Base-by-base conservation (phyloP, 2,113 vertebrate species). In the Heteronetta atricapilla region DNA sequence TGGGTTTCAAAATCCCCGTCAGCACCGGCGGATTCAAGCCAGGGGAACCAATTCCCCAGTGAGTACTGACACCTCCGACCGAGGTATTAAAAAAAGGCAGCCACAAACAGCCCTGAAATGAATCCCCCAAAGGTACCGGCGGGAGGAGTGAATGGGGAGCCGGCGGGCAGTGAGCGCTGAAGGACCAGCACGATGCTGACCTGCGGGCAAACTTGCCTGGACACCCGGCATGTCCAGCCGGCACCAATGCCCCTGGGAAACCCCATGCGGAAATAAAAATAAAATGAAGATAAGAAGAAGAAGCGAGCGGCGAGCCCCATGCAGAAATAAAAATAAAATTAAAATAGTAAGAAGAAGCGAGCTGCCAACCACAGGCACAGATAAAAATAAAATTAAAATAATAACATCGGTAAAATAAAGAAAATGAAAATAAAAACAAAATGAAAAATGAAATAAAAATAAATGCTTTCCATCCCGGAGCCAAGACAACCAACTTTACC, bases 401-500 rank as follows among this genome's bases (percentile, higher is more conserved):
- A 21, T 21, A 22, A 48, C 11, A 26, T 38, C 2, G 44, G 10
- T 21, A 26, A 63, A 63, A 17, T 12, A 19, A 63, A 14, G 44
- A 10, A 20, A 20, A 48, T 48, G 11, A 21, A 11, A 48, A 48
- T 17, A 7, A 62, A 13, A 62, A 62, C 26, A 34, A 36, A 13
- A 25, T 25, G 10, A 36, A 15, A 23, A 22, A 34, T 14, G 8
- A 60, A 34, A 58, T 19, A 52, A 58, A 33, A 58, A 33, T 1
- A 33, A 34, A 62, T 34, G 40, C 29, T 77, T 33, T 70, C 40
- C 64, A 33, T 12, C 36, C 68, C 60, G 38, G 46, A 31, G 44
- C 46, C 46, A 21, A 48, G 46, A 46, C 44, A 20, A 10, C 31
- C 91, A 97, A 97, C 97, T 99, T 99, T 98, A 99, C 99, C 99